Evolutionary conservation across 35 echinoderm and acorn worm genomes (phyloP), one percentile per base, ranked within the genome.

Genomic region (Acanthaster planci): DNA sequence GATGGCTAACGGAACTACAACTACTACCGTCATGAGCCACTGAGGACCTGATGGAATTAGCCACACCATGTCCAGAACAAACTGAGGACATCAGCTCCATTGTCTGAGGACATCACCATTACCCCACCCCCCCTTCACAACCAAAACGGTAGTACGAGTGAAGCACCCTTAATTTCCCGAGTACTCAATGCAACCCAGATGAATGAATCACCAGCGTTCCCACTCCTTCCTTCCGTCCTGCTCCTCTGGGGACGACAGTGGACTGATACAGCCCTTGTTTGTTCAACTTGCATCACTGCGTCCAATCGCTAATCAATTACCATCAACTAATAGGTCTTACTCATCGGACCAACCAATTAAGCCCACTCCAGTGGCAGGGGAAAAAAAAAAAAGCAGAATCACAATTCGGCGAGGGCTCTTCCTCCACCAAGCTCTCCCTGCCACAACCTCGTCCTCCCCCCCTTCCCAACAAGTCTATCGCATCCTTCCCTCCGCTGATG

Each of bases 261-360:
- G 64, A 72, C 64, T 59, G 64, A 72, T 72, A 72, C 64, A 72
- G 14, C n/a, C 64, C 64, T 30, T 72, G 64, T 72, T 72, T 72
- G 30, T 72, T 72, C 64, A 72, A 26, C 64, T 72, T 26, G 64
- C 64, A 72, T 72, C 64, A 72, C 64, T 72, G 64, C 23, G 34
- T 72, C 64, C 64, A 72, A 72, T 72, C 34, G 23, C 64, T 29
- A 72, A 72, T 72, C 64, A 72, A 72, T 72, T 72, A 72, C 64
- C 64, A 72, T 72, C 64, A 72, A 30, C 64, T 72, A 72, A 72
- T 72, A 72, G 64, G 64, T 29, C 23, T 72, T 72, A 72, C 64
- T 72, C 64, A 72, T 72, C 64, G 26, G 22, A 14, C 30, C 64
- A 27, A 72, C 64, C 64, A 72, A 72, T 72, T 72, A 72, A 72